Conservation (phyloP, 2,797 vertebrate genomes). For the Coendou prehensilis region DNA sequence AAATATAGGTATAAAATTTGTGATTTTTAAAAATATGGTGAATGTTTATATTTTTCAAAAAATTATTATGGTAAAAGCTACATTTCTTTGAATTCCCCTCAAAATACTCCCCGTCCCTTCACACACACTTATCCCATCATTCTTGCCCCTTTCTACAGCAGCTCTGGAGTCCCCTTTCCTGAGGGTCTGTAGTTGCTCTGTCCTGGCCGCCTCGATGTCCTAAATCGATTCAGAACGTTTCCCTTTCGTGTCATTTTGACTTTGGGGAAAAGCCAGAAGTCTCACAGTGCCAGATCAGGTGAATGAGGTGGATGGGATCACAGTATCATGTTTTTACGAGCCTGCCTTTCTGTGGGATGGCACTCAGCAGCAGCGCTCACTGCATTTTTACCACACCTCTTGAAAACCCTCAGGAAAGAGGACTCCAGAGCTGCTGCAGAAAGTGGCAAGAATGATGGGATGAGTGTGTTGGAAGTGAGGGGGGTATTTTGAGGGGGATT, state of each 20-base stretch:
- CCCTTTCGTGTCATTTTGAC: neutral
- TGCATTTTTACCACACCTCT: neutral
- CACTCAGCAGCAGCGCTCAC: neutral
- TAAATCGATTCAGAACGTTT: rapidly evolving
- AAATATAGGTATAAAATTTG: neutral
- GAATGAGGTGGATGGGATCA: neutral
- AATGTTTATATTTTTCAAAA: neutral
- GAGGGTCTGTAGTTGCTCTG: neutral
- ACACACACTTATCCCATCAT: neutral
- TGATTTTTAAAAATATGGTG: neutral
- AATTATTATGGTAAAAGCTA: neutral
- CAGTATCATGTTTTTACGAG: rapidly evolving
- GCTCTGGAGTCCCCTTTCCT: neutral
- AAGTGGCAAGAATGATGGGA: neutral
- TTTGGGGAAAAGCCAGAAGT: neutral
- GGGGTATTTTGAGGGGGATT: neutral
- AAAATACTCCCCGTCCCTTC: neutral
- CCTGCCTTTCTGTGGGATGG: neutral
- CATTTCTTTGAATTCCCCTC: neutral
- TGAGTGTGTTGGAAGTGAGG: neutral
- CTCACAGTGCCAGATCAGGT: neutral
- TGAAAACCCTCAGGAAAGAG: neutral
- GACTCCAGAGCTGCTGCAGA: neutral
- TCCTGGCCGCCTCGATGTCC: neutral
- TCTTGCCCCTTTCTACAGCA: neutral